Evolutionary conservation across 2,888 invertebrate species (phyloP), one percentile per base, ranked within the genome.

Genomic region (Heliconius aoede): DNA sequence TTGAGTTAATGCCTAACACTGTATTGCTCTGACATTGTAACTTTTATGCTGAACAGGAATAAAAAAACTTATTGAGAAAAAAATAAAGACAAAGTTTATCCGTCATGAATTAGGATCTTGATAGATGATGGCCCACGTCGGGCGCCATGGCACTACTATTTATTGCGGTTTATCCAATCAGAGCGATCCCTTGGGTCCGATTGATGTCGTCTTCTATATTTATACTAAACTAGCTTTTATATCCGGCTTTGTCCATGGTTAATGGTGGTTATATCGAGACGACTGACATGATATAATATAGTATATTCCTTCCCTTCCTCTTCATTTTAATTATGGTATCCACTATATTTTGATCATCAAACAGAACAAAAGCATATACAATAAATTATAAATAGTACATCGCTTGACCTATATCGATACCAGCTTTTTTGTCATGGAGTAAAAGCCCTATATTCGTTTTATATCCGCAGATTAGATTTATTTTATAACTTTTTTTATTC

Each of bases 121-220:
- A 68, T 68, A n/a, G n/a, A 60, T 15, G 36, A 26, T 13, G 81
- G 58, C 85, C 85, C 87, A 83, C 76, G 83, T 80, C 84, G 87
- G 87, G 86, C 85, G 87, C 86, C 87, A 74, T 85, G 79, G 79
- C 75, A 79, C 83, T 81, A 84, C 84, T 82, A 85, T 82, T 73
- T 80, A 82, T 83, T 85, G 79, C 40, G 24, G 68, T 26, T 76
- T 73, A 76, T 69, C 73, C 68, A 40, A 76, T 76, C 69, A 69
- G 30, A 28, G 30, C 21, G 28, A 7, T 74, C 74, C 64, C 77
- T 24, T 21, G 84, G 71, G 77, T 30, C 55, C 84, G 84, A 86
- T 85, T 67, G 24, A 74, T 68, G 24, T 74, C n/a, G 28, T 15
- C 32, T 32, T 28, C 24, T 15, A 18, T 2, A 15, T 24, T 26